Evolutionary conservation across 2,797 vertebrate species (phyloP), one percentile per base, ranked within the genome.

Genomic region (Falco biarmicus): DNA sequence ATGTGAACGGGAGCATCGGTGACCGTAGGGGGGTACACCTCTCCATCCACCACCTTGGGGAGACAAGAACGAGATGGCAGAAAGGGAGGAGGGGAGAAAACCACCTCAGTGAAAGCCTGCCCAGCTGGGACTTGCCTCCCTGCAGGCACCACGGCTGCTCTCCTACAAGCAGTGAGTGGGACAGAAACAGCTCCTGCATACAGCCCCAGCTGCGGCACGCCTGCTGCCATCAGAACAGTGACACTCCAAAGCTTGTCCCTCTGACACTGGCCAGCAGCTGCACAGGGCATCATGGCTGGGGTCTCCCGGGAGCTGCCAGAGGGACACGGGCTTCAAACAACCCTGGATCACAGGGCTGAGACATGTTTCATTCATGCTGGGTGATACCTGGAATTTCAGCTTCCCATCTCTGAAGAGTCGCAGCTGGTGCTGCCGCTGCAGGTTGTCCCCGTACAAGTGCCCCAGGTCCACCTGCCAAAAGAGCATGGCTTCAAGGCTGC

Each of bases 331-430:
- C 34, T 82, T 79, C 80, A 39, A 39, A 28, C 26, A 32, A 2
- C 56, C n/a, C n/a, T 19, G 69, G n/a, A 22, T 28, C 47, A 13
- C 16, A 9, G 50, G 48, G 17, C 48, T 31, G 50, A 61, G 66
- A 3, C 0, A 1, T 6, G 5, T 45, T 80, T 24, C 7, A 4
- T 20, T 12, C 6, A 5, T 39, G 43, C 77, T 4, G 6, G 20
- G 48, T 2, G 8, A 26, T 97, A 99, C 99, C 99, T 99, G 99
- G 97, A 99, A 99, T 96, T 99, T 99, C 92, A 99, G 83, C 95
- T 99, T 99, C 91, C 99, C 99, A 0, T 99, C 99, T 93, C 95
- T 97, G 89, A 98, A 99, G 93, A 99, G 98, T 11, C 99, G 97
- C 54, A 99, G 98, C 25, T 98, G 96, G 90, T 98, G 98, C 95